Conservation (phyloP, 2,797 vertebrate genomes). For the Arctocebus calabarensis region DNA sequence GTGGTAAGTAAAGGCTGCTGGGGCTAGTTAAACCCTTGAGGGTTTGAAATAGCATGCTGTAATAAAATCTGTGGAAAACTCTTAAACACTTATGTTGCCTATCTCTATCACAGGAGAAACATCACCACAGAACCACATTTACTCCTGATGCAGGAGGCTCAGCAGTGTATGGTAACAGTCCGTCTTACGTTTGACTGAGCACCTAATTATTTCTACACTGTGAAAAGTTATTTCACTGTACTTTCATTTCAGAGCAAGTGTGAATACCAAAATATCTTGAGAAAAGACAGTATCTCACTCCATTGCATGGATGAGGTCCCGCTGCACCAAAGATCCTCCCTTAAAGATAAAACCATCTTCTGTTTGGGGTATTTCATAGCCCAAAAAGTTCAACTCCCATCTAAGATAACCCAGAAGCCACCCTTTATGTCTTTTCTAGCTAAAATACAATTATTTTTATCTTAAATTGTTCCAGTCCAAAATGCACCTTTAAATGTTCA, state of each 20-base stretch:
- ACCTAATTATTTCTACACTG: not conserved
- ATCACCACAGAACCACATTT: not conserved
- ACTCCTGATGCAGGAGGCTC: not conserved
- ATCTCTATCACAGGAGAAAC: slow-evolving; percentile 9
- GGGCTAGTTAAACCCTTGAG: not conserved
- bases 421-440: not conserved
- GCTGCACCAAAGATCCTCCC: not conserved
- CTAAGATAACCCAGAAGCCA: not conserved
- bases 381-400: not conserved
- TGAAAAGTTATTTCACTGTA: slow-evolving; percentile 40
- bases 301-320: not conserved
- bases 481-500: slow-evolving; percentile 23
- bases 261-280: not conserved
- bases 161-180: not conserved
- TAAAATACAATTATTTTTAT: slow-evolving; percentile 59
- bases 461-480: slow-evolving; percentile 14
- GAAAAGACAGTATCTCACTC: not conserved
- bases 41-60: slow-evolving; percentile 25
- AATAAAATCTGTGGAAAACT: slow-evolving; percentile 34
- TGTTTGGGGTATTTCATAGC: not conserved
- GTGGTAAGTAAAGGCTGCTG: not conserved
- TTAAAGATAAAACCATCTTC: not conserved
- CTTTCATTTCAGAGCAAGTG: slow-evolving; percentile 18
- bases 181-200: not conserved
- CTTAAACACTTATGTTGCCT: not conserved